Base-by-base conservation (phyloP, 1,140 invertebrate species). In the Heliconius hewitsoni region DNA sequence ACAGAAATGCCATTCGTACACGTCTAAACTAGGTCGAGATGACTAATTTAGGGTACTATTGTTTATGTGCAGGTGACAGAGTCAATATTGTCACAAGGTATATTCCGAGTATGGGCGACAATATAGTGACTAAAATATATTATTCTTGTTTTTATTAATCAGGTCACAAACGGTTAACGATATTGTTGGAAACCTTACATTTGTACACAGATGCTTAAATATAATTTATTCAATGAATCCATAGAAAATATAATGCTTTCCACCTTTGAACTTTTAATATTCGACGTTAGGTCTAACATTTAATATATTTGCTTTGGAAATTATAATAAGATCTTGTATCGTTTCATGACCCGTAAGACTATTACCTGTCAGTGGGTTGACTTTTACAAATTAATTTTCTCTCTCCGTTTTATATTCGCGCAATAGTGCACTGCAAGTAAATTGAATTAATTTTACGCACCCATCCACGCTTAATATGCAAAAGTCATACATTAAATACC, bases 291-390 rank as follows among this genome's bases (percentile, higher is more conserved):
- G 23, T 23, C 23, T 23, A 23, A 23, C 23, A 23, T 23, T n/a
- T n/a, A 57, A n/a, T n/a, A 27, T 66, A 27, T 27, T 30, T 3
- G 55, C 8, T 0, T 57, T n/a, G n/a, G 8, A 57, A 57, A 23
- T 8, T 57, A 3, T 57, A 6, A 57, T 23, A 57, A 77, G 55
- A 78, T 60, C 34, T 73, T 57, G 83, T 83, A 84, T 84, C 80
- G 81, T 55, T 66, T 79, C 66, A 34, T 85, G 79, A 85, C 70
- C 83, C 76, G 84, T 81, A 83, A 86, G 83, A 76, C 83, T 80
- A 85, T 85, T 85, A 86, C 76, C 46, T 78, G 80, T 74, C 79
- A 80, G 77, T 78, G 70, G 82, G 79, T 81, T 84, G 80, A 85
- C 77, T 1, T 46, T 46, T 46, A 77, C 73, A 83, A 83, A 80